Evolutionary conservation across 2,797 vertebrate genomes (phyloP), one percentile per base, ranked within the genome.

Genomic region (Simalia tracyae): DNA sequence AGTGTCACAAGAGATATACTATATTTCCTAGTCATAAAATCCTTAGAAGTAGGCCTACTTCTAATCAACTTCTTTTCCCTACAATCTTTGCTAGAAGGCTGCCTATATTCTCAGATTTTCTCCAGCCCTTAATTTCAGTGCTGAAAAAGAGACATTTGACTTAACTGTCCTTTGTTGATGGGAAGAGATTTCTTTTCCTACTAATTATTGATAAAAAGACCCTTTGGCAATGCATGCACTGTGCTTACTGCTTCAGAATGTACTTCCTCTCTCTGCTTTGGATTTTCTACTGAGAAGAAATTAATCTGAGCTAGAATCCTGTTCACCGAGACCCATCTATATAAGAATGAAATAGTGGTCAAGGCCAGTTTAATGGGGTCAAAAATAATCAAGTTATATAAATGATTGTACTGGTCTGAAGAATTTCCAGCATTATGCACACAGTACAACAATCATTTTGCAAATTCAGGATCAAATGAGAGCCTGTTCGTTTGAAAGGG

Each of bases 321-420:
- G 94, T 95, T 95, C 64, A 91, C 92, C 90, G 93, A 96, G 90
- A 93, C 94, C 96, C 94, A 95, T 96, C 96, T 97, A 96, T 96
- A 96, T 97, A 96, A 96, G 94, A 95, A 91, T 0, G 96, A 97
- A 97, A 97, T 93, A 56, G 56, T 96, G 94, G 96, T 96, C 96
- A 96, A 87, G 81, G 92, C 91, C 93, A 92, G 89, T 63, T 93
- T 92, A 95, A 94, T 90, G 10, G 1, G 42, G 36, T 19, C 72
- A 92, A 93, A 64, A 42, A 97, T 96, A 93, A 93, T 95, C 94
- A 91, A 91, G 91, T 96, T 95, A 91, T 95, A 96, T 91, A 97
- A 97, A 93, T 57, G 92, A 90, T 96, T 61, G 56, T 94, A 95
- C 89, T 96, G 94, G 94, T 97, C 96, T 96, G 97, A 96, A 96